Evolutionary conservation across 2,797 vertebrate species (phyloP).

Genomic region (Gymnopithys bicolor): DNA sequence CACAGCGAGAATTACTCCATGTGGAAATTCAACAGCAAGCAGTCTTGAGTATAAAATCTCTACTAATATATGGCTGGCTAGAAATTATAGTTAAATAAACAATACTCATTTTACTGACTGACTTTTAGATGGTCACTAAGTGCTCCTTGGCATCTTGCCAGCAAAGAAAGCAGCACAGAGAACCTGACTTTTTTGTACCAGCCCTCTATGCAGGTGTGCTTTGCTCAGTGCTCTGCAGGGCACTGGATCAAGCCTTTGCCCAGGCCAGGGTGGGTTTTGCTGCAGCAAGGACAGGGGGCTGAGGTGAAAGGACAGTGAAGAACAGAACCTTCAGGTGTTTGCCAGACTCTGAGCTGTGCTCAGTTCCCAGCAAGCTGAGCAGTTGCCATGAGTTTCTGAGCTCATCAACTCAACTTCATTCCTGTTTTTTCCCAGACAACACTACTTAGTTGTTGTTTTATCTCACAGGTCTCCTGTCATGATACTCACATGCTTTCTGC

Average conservation of each 20-base stretch:
- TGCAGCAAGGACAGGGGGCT: background rate
- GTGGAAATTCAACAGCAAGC: background rate
- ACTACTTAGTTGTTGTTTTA: background rate
- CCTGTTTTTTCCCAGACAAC: background rate
- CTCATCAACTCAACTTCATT: accelerated
- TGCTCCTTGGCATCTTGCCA: background rate
- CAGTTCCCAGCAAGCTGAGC: background rate
- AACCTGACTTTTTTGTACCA: background rate
- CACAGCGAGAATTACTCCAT: background rate
- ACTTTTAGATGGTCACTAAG: background rate
- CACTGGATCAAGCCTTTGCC: background rate
- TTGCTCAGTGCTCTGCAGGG: background rate
- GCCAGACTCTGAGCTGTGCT: background rate
- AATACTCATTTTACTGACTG: background rate
- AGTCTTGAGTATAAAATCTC: background rate
- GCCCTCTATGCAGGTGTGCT: background rate
- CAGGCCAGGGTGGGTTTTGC: background rate
- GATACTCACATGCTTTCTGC: background rate
- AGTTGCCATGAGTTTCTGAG: background rate
- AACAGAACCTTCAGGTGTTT: background rate
- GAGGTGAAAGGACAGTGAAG: background rate
- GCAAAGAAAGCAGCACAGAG: background rate
- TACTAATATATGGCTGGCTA: background rate
- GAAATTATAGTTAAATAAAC: background rate
- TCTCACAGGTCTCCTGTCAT: background rate